Evolutionary conservation across 2,113 vertebrate species (phyloP), one percentile per base, ranked within the genome.

Genomic region (Sorex araneus): DNA sequence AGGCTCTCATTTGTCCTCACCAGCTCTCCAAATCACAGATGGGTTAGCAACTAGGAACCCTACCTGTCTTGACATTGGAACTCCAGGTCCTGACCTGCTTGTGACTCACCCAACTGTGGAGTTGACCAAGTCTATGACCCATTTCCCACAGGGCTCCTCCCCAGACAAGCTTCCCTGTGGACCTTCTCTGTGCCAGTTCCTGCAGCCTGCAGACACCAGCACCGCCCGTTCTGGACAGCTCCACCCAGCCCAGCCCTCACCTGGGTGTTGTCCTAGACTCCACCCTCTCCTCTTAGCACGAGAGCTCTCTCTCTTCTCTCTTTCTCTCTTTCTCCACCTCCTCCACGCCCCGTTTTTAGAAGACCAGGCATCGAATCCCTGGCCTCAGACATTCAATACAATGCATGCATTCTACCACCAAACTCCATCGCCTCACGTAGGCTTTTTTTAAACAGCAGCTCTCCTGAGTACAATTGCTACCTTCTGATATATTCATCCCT

Each of bases 31-130:
- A 84, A 76, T 84, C 89, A 70, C 69, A 95, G 84, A 43, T 50
- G 1, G 78, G 4, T 54, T 78, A 69, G 40, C 50, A 63, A 94
- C 74, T 79, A 76, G 13, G 43, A 75, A 11, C 86, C 82, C 87
- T 36, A 66, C 86, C 89, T 92, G 54, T 93, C 80, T 89, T 92
- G 34, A 70, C 34, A 10, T 54, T 32, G 30, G 84, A 96, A 76
- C 63, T 94, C 95, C 80, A 89, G 92, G 34, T 96, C 76, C 92
- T 96, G 92, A 95, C 93, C 94, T 77, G 93, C 60, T 96, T 97
- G 89, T 96, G 95, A 96, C 89, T 92, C 94, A 97, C 7, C 19
- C 45, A 79, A 66, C 74, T 75, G 25, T 84, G 21, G 40, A 95
- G 64, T 47, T 60, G 11, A 89, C 83, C 54, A 92, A 93, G 64